Evolutionary conservation across 2,888 invertebrate genomes (phyloP).

Genomic region (Drosophila villosipedis): DNA sequence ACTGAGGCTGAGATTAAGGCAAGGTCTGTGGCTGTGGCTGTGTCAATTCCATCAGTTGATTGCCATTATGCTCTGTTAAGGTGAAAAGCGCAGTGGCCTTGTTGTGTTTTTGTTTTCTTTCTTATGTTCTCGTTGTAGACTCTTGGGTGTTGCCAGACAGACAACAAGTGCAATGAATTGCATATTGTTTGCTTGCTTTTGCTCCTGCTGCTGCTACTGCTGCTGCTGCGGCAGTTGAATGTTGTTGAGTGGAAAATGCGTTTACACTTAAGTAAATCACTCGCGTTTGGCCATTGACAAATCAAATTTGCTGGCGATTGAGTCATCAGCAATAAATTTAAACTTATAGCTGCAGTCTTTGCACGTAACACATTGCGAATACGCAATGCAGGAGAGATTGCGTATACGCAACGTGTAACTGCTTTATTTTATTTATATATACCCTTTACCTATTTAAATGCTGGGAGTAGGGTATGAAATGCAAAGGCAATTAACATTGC

Average conservation of each 20-base stretch:
- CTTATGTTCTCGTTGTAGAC: slow-evolving; percentile 16
- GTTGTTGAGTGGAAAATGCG: slow-evolving; percentile 66
- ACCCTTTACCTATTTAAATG: background rate
- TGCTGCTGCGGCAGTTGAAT: background rate
- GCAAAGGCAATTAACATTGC: background rate
- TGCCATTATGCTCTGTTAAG: slow-evolving; percentile 75
- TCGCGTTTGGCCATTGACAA: slow-evolving; percentile 59
- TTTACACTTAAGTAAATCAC: slow-evolving; percentile 77
- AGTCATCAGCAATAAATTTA: background rate
- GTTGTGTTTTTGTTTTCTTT: slow-evolving; percentile 13
- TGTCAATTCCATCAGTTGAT: slow-evolving; percentile 75
- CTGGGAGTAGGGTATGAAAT: background rate
- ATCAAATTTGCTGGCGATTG: slow-evolving; percentile 42
- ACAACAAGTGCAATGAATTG: slow-evolving; percentile 51
- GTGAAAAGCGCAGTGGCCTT: slow-evolving; percentile 65
- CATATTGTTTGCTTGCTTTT: slow-evolving; percentile 43
- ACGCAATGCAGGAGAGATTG: slow-evolving; percentile 5
- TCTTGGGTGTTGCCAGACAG: slow-evolving; percentile 6
- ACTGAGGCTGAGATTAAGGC: slow-evolving; percentile 7
- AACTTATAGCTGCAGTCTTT: background rate
- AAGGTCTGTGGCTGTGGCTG: slow-evolving; percentile 26
- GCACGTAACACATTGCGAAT: slow-evolving; percentile 62
- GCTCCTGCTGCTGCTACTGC: background rate
- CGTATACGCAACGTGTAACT: slow-evolving; percentile 20
- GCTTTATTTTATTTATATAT: background rate